phyloP scores from a whole-genome alignment of 2,888 invertebrate species.

The Lomographa bimaculata region DNA sequence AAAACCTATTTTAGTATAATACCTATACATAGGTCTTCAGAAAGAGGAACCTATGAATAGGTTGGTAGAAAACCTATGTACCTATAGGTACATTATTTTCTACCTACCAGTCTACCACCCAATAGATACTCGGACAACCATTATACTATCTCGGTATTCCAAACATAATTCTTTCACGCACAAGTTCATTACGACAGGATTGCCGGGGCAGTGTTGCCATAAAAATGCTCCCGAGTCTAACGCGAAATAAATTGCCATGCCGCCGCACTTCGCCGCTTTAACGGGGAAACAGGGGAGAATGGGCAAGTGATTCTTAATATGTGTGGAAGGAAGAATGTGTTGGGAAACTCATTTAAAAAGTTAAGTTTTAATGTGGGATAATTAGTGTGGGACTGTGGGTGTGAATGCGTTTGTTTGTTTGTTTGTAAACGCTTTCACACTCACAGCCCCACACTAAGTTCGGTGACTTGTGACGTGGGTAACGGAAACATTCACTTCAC shows the following conservation, averaged over 20 bases:
- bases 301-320: conserved; percentile 13
- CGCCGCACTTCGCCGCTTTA: conserved; percentile 4
- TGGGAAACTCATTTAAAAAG: conserved; percentile 14
- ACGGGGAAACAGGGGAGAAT: conserved; percentile 14
- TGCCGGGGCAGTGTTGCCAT: conserved; percentile 25
- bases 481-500: too few species aligned
- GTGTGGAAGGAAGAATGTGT: background rate
- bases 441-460: too few species aligned
- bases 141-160: conserved; percentile 12
- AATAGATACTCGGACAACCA: conserved; percentile 8
- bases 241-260: conserved; percentile 21
- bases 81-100: too few species aligned
- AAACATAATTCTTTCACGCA: conserved; percentile 31
- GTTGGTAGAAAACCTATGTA: too few species aligned
- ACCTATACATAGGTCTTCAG: too few species aligned
- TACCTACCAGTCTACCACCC: conserved; percentile 7
- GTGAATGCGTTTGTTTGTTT: too few species aligned
- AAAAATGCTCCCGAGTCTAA: conserved; percentile 22
- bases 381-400: too few species aligned
- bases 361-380: conserved; percentile 6
- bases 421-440: too few species aligned
- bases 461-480: too few species aligned
- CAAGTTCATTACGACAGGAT: conserved; percentile 29
- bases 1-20: too few species aligned
- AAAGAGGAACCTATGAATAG: too few species aligned